phyloP scores from a whole-genome alignment of 2,113 vertebrate genomes.

The Psophia crepitans region DNA sequence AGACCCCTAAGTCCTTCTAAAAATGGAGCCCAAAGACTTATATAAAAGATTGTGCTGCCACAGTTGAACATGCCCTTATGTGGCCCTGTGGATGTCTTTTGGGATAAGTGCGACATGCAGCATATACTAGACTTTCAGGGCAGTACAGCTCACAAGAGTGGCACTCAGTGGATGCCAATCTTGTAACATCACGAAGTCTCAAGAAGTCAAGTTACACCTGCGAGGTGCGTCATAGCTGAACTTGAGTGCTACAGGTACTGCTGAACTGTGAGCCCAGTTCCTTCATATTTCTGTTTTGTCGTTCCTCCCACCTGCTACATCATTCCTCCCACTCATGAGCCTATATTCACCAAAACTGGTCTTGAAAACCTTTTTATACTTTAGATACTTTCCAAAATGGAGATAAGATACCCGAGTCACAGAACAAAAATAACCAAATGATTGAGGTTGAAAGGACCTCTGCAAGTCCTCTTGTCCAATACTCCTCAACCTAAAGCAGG shows the following conservation, averaged over 20 bases:
- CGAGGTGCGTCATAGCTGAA: not conserved
- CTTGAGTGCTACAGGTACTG: not conserved
- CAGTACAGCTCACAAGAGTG: not conserved
- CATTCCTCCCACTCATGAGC: no score
- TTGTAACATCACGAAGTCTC: not conserved
- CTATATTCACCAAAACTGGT: not conserved
- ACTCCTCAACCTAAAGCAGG: not conserved
- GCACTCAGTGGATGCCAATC: not conserved
- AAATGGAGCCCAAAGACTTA: not conserved
- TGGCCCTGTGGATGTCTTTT: not conserved
- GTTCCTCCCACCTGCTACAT: not conserved
- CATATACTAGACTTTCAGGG: not conserved
- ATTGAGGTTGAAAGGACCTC: not conserved
- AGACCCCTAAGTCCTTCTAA: not conserved
- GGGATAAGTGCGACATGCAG: not conserved
- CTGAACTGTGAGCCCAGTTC: not conserved
- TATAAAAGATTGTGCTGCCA: not conserved
- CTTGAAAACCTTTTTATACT: not conserved
- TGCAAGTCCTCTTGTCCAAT: not conserved
- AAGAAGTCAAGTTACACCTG: not conserved
- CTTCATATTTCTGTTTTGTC: not conserved
- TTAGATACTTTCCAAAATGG: not conserved
- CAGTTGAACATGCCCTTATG: not conserved
- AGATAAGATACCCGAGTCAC: not conserved
- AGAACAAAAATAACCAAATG: not conserved